phyloP scores from a whole-genome alignment of 2,113 vertebrate genomes.

The Turdus rufiventris region DNA sequence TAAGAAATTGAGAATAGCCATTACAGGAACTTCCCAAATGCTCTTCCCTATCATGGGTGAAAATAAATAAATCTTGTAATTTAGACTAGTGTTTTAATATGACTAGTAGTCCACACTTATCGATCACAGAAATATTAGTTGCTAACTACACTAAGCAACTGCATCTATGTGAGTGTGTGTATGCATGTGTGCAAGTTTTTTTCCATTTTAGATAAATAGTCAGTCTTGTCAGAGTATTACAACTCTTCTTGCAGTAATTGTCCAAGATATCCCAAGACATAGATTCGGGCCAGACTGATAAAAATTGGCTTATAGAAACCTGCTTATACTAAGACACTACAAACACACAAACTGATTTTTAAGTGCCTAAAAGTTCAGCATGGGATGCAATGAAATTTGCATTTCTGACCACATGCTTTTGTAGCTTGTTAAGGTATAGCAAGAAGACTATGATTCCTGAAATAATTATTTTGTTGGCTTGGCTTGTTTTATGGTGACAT shows the following conservation, averaged over 20 bases:
- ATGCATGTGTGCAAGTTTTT: accelerated
- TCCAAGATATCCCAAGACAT: not conserved
- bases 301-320: not conserved
- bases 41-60: not conserved
- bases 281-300: not conserved
- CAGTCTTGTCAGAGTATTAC: not conserved
- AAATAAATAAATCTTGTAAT: not conserved
- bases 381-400: not conserved
- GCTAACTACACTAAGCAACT: not conserved
- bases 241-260: not conserved
- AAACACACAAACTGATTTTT: not conserved
- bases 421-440: not conserved
- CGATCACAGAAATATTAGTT: not conserved
- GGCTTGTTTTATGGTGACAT: not conserved
- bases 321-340: not conserved
- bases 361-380: not conserved
- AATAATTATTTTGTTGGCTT: not conserved
- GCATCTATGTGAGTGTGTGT: accelerated
- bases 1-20: not conserved
- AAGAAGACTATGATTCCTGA: not conserved
- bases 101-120: not conserved
- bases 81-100: not conserved
- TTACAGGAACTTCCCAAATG: not conserved
- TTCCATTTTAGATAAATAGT: not conserved
- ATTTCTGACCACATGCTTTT: not conserved